phyloP scores from a whole-genome alignment of 2,113 vertebrate species.

The Carettochelys insculpta region DNA sequence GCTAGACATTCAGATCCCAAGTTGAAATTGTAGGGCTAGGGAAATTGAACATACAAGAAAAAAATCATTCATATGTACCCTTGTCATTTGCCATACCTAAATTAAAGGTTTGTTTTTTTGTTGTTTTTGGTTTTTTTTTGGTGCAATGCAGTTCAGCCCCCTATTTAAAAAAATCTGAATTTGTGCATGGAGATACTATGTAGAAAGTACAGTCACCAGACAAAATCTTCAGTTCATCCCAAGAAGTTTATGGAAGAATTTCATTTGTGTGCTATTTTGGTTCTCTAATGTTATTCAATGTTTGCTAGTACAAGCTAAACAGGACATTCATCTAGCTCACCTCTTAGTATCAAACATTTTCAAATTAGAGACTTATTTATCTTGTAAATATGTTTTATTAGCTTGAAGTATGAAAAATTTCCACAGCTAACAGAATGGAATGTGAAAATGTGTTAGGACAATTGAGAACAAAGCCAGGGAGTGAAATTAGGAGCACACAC shows the following conservation, averaged over 20 bases:
- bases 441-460: constrained; percentile 31
- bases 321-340: constrained; percentile 17
- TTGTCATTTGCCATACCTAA: not conserved
- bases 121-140: no score
- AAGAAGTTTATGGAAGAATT: not conserved
- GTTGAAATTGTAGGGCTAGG: not conserved
- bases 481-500: constrained; percentile 56
- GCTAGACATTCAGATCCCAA: not conserved
- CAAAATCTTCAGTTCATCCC: not conserved
- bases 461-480: constrained; percentile 11
- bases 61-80: not conserved
- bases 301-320: constrained; percentile 43
- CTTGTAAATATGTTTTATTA: constrained; percentile 49
- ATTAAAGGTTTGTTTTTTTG: not conserved
- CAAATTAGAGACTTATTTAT: constrained; percentile 46
- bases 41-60: not conserved
- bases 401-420: constrained; percentile 49
- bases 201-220: not conserved
- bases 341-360: constrained; percentile 33
- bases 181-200: not conserved
- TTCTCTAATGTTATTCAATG: not conserved
- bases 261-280: not conserved
- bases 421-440: constrained; percentile 38
- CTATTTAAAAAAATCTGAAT: no score
- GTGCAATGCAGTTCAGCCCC: no score